Evolutionary conservation across 2,797 vertebrate genomes (phyloP).

Genomic region (Enteromius mattozi): DNA sequence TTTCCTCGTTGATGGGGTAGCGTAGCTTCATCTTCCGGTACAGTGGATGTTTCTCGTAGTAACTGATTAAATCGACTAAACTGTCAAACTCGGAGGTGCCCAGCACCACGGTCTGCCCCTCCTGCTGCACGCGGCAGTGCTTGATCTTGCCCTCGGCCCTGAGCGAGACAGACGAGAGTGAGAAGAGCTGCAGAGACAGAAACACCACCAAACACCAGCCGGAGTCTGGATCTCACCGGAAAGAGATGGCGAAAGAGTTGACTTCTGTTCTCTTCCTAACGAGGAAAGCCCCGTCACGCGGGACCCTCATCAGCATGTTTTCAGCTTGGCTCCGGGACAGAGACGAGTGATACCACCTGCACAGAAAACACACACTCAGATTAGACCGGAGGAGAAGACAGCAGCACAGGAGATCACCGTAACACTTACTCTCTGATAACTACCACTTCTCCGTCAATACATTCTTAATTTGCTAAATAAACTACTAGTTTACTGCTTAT

Average conservation of each 20-base stretch:
- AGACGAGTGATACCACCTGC: conserved; percentile 96
- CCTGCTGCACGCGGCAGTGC: conserved; percentile 96
- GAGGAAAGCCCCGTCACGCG: conserved; percentile 94
- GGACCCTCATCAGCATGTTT: conserved; percentile 98
- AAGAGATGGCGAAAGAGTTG: conserved; percentile 97
- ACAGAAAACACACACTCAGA: conserved; percentile 7
- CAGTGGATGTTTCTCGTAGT: conserved; percentile 94
- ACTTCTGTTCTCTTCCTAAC: conserved; percentile 93
- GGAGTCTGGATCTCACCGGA: conserved; percentile 79
- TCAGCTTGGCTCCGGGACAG: conserved; percentile 92
- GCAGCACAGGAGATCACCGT: not conserved
- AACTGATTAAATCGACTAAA: conserved; percentile 95
- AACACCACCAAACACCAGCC: not conserved
- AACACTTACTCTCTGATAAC: too few species aligned
- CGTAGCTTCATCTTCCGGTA: conserved; percentile 99
- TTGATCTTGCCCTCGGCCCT: conserved; percentile 99
- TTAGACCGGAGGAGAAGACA: not conserved
- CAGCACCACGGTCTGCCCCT: conserved; percentile 91
- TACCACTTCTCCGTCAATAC: too few species aligned
- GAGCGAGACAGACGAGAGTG: not conserved
- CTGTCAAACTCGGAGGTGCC: conserved; percentile 98
- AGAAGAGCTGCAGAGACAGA: not conserved
- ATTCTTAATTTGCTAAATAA: too few species aligned
- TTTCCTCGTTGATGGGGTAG: conserved; percentile 98
- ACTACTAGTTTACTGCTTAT: too few species aligned